These are phyloP conservation scores for Catocala nupta DNA, from an alignment of 2,888 invertebrate species.

Conservation along the genomic window DNA sequence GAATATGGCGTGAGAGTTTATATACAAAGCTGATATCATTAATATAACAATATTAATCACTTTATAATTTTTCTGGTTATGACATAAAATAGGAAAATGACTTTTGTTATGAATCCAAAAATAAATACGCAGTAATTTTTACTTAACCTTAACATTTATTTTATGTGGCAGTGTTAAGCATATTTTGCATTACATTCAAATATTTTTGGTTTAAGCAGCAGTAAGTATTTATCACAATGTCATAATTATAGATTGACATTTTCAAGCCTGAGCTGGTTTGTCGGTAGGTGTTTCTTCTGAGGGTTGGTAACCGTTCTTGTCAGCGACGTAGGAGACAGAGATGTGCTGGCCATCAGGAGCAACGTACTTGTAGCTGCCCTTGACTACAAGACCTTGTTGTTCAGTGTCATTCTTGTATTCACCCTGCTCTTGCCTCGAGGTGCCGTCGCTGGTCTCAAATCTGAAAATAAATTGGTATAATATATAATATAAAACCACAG, in stretches of 20 bases:
- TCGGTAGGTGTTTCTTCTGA: conserved; percentile 63
- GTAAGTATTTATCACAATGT: conserved; percentile 20
- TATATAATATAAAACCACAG: no score
- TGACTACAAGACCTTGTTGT: conserved; percentile 88
- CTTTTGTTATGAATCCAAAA: background rate
- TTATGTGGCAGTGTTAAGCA: conserved; percentile 46
- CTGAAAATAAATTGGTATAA: conserved; percentile 61
- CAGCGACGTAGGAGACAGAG: conserved; percentile 87
- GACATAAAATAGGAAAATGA: no score
- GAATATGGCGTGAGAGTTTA: no score
- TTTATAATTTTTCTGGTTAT: no score
- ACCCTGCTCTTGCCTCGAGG: conserved; percentile 89
- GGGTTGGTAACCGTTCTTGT: conserved; percentile 89
- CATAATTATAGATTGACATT: background rate
- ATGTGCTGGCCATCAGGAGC: conserved; percentile 89
- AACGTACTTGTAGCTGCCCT: conserved; percentile 88
- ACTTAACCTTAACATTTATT: conserved; percentile 51
- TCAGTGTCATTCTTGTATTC: conserved; percentile 89
- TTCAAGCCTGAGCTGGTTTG: conserved; percentile 34
- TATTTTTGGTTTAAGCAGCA: conserved; percentile 59
- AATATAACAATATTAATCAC: no score
- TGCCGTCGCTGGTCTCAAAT: conserved; percentile 90
- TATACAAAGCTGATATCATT: no score
- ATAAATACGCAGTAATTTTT: conserved; percentile 17
- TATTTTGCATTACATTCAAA: conserved; percentile 29